Conservation (phyloP, 2,888 invertebrate species). For the Petrolisthes cinctipes region DNA sequence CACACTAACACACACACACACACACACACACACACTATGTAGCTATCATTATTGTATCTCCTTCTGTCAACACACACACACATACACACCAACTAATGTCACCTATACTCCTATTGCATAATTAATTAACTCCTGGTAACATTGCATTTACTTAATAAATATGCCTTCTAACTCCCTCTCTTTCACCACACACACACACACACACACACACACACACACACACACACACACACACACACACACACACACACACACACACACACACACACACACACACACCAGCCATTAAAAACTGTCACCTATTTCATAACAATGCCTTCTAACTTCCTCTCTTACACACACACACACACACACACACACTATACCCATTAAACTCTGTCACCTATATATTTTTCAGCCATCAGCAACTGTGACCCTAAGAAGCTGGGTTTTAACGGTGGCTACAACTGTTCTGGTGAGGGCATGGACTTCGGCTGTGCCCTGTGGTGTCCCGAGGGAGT, state of each 20-base stretch:
- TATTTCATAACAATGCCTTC: not conserved
- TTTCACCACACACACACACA: no score
- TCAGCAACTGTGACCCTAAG: slow-evolving; percentile 75
- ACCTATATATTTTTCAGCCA: slow-evolving; percentile 70
- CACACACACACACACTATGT: no score
- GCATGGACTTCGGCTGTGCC: slow-evolving; percentile 76
- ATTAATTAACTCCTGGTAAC: not conserved
- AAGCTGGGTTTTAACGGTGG: slow-evolving; percentile 83
- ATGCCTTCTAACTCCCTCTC: not conserved
- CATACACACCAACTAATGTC: no score
- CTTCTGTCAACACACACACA: no score
- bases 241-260: no score
- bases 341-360: no score
- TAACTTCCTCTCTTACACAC: not conserved
- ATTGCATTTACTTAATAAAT: not conserved
- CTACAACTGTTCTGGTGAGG: slow-evolving; percentile 79
- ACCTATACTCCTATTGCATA: no score
- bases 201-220: no score
- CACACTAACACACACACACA: no score
- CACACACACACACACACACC: no score
- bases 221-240: no score
- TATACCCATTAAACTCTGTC: not conserved
- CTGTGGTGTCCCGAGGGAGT: slow-evolving; percentile 79
- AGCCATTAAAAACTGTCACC: not conserved
- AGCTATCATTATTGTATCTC: no score